Conservation (phyloP, 2,797 vertebrate species). For the Pseudochaenichthys georgianus region DNA sequence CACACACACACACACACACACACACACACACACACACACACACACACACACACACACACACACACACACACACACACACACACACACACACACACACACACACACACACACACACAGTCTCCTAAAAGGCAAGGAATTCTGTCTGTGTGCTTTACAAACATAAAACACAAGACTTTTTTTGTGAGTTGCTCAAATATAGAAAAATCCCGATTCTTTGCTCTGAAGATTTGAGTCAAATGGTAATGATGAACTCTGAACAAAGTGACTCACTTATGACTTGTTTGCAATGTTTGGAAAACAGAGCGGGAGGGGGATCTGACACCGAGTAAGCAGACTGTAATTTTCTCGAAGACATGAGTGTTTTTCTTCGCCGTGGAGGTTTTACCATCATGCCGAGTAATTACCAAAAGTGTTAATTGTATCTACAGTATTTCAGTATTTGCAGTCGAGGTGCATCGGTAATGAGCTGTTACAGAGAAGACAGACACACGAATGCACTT, state of each 20-base stretch:
- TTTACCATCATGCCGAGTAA: constrained; percentile 18
- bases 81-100: constrained; percentile 19
- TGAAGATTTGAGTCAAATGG: constrained; percentile 11
- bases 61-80: constrained; percentile 7
- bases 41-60: background rate
- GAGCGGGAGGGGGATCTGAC: constrained; percentile 31
- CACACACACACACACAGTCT: background rate
- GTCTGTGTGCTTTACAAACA: constrained; percentile 7
- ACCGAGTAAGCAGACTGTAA: constrained; percentile 50
- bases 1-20: constrained; percentile 8
- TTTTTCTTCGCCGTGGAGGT: constrained; percentile 18
- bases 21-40: constrained; percentile 16
- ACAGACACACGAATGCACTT: constrained; percentile 1
- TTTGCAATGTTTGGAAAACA: constrained; percentile 46
- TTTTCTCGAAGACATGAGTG: constrained; percentile 51
- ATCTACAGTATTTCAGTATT: constrained; percentile 32
- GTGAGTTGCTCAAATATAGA: constrained; percentile 22
- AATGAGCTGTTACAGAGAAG: constrained; percentile 26
- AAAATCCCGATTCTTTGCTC: constrained; percentile 8
- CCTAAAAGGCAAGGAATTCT: constrained; percentile 28
- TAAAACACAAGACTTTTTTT: constrained; percentile 20
- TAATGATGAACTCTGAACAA: constrained; percentile 24
- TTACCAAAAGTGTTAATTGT: constrained; percentile 58
- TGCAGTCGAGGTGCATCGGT: constrained; percentile 23
- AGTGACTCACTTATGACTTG: constrained; percentile 37